Conservation (phyloP, 2,113 vertebrate species). For the Cheilinus undulatus region DNA sequence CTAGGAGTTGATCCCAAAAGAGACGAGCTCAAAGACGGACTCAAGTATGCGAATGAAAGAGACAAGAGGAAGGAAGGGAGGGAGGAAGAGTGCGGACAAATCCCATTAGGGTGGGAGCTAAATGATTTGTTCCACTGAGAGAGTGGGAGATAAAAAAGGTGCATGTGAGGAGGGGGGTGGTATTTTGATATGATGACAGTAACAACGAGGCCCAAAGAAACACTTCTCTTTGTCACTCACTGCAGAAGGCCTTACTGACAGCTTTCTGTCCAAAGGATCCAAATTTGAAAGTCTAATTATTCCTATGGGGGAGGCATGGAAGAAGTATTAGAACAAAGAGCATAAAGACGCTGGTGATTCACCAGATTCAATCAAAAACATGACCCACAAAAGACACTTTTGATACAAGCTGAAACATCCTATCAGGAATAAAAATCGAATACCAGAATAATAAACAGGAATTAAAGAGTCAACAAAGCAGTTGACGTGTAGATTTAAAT, state of each 20-base stretch:
- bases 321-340: constrained; percentile 30
- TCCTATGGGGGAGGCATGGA: constrained; percentile 24
- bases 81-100: constrained; percentile 59
- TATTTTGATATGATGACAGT: constrained; percentile 9
- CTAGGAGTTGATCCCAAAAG: constrained; percentile 10
- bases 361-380: background rate
- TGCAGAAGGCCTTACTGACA: background rate
- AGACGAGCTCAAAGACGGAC: constrained; percentile 49
- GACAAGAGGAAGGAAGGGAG: constrained; percentile 32
- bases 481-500: no score
- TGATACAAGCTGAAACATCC: background rate
- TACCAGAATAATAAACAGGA: background rate
- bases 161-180: background rate
- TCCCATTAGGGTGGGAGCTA: constrained; percentile 66
- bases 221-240: background rate
- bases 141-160: constrained; percentile 41
- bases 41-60: constrained; percentile 26
- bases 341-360: background rate
- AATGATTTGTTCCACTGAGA: constrained; percentile 74
- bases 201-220: constrained; percentile 15
- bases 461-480: background rate
- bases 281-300: constrained; percentile 67
- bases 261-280: background rate
- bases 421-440: background rate
- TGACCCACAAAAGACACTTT: background rate